Evolutionary conservation across 2,888 invertebrate genomes (phyloP).

Genomic region (Stratiomys singularior): DNA sequence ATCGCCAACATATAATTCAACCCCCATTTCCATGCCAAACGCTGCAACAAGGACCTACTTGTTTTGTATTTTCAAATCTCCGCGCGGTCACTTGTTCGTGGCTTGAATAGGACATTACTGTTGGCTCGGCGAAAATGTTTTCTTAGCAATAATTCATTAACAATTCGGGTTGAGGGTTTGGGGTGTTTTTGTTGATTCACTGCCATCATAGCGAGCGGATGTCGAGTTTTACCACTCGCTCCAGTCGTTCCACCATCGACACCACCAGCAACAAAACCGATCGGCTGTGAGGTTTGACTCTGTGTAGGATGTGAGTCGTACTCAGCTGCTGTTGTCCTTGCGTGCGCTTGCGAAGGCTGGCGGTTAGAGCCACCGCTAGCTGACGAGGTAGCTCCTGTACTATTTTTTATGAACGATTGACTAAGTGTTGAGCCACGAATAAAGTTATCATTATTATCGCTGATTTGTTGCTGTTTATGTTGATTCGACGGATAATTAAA

Average conservation of each 20-base stretch:
- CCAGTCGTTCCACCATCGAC: constrained; percentile 48
- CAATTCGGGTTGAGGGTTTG: constrained; percentile 60
- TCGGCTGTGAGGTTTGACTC: constrained; percentile 4
- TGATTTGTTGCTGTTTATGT: constrained; percentile 20
- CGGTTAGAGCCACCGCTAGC: neutral
- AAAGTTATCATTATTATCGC: constrained; percentile 58
- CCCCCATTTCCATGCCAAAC: neutral
- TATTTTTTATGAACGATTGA: constrained; percentile 64
- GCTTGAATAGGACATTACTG: constrained; percentile 46
- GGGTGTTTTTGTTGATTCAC: constrained; percentile 59
- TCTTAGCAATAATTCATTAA: constrained; percentile 57
- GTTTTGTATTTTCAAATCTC: constrained; percentile 47
- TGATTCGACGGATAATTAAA: constrained; percentile 43
- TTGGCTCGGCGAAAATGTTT: constrained; percentile 48
- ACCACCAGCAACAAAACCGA: neutral
- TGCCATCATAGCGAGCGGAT: constrained; percentile 41
- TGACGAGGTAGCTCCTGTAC: neutral
- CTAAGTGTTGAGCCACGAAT: constrained; percentile 64
- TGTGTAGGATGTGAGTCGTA: constrained; percentile 39
- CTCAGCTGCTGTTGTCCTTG: constrained; percentile 51
- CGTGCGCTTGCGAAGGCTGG: constrained; percentile 29
- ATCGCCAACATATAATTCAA: neutral
- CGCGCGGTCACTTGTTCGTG: constrained; percentile 50
- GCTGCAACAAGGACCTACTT: neutral
- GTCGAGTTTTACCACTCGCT: constrained; percentile 9